Evolutionary conservation across 2,888 invertebrate genomes (phyloP).

Genomic region (Antheraea assamensis): DNA sequence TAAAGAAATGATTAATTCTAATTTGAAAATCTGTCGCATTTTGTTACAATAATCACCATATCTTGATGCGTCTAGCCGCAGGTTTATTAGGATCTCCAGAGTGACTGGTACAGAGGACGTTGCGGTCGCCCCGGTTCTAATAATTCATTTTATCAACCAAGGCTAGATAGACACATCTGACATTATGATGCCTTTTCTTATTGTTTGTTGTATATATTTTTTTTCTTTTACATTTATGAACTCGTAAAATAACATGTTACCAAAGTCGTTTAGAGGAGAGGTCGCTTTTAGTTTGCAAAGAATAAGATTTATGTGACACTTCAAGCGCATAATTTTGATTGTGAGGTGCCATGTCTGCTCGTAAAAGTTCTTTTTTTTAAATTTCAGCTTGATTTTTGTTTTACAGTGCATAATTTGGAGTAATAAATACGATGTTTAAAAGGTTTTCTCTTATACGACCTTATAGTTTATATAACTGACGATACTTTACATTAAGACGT

Average conservation of each 20-base stretch:
- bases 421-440: neutral
- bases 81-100: neutral
- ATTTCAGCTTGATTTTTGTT: neutral
- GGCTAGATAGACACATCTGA: neutral
- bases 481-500: neutral
- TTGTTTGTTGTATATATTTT: neutral
- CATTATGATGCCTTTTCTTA: constrained; percentile 1
- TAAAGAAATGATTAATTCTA: neutral
- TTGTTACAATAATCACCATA: neutral
- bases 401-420: too few species aligned
- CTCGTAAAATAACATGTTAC: neutral
- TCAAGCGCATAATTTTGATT: neutral
- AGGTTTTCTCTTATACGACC: neutral
- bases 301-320: neutral
- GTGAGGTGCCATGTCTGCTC: neutral
- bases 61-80: neutral
- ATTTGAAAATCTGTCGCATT: neutral
- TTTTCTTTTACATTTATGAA: neutral
- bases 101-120: constrained; percentile 4
- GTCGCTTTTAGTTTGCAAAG: neutral
- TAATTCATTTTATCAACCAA: neutral
- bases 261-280: neutral
- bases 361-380: neutral
- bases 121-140: neutral
- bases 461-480: neutral